Base-by-base conservation (phyloP, 2,888 invertebrate species). In the Rapana venosa region DNA sequence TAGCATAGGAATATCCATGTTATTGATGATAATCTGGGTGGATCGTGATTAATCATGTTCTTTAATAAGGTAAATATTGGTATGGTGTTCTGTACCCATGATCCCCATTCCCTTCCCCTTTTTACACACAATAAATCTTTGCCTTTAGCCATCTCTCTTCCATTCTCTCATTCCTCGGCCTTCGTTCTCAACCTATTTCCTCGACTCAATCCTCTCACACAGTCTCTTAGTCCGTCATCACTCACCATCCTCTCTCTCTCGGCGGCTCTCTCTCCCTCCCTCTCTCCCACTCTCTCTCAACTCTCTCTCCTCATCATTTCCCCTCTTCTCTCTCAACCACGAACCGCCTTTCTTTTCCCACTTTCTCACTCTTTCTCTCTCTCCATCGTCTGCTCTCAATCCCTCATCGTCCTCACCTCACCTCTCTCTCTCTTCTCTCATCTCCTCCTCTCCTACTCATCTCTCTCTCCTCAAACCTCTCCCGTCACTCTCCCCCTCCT, bases 151-250 rank as follows among this genome's bases (percentile, higher is more conserved):
- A 70, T 87, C 87, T 87, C 70, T 87, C 87, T 70, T 15, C 70
- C 87, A 70, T 70, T 87, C 70, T 87, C 87, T 87, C 87, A 66
- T 66, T 87, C 87, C 66, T 66, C 66, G 66, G 61, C 58, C 66
- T 66, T 66, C 30, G 61, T 22, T 26, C n/a, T 74, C 74, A 26
- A 11, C 22, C 74, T 74, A 15, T 74, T 26, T 74, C n/a, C n/a
- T 6, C 22, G 5, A 6, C 22, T 74, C n/a, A 15, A 61, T 17
- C 22, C 74, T 74, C 74, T 74, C 74, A 17, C 74, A 17, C 74
- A 17, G 15, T 26, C 74, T 74, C 74, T 74, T 22, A 17, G 22
- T 26, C 6, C n/a, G 5, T 22, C 22, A 11, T 74, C 74, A 17
- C 74, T 74, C 74, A 17, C 83, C 70, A 58, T 77, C 88, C 83